Base-by-base conservation (phyloP, 53 echinoderm and acorn worm genomes). In the Luidia sarsii region DNA sequence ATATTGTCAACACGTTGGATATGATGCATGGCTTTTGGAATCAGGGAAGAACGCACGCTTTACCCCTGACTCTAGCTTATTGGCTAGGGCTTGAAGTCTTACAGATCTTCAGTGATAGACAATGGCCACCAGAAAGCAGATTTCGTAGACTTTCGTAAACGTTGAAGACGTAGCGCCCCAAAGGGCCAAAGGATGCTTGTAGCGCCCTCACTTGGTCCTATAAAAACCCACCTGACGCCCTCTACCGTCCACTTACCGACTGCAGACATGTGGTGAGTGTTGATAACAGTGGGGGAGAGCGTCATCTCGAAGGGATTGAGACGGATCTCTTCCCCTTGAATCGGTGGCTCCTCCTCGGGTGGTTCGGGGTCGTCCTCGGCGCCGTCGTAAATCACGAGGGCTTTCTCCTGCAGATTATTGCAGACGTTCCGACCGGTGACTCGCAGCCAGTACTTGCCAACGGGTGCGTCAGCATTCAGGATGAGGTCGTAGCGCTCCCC, bases 401-500 rank as follows among this genome's bases (percentile, higher is more conserved):
- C 65, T 9, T 39, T 14, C 24, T 65, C 65, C 39, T 65, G 1
- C 4, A 65, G 3, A 18, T 65, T 7, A 2, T 8, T 8, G 33
- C 65, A 65, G 1, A 2, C 38, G 9, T 6, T 7, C 20, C 7
- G 39, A 2, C 65, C 95, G 22, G 73, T 62, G 11, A 87, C 87
- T 28, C 87, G 46, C 57, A 95, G 16, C 90, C 89, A 87, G 57
- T 95, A 95, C 59, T 87, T 92, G 33, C 52, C 90, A 41, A 89
- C 68, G 11, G 65, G 21, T 35, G 77, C 45, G 18, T 87, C 65
- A 15, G 95, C 95, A 41, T 67, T 33, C 21, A 95, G 31, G 16
- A 95, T 71, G 36, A 95, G 89, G 30, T 92, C 95, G 60, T 52
- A 95, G 13, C 91, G 65, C 48, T 95, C 95, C 9, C 92, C 95